phyloP scores from a whole-genome alignment of 2,113 vertebrate species.

The Nicator chloris region DNA sequence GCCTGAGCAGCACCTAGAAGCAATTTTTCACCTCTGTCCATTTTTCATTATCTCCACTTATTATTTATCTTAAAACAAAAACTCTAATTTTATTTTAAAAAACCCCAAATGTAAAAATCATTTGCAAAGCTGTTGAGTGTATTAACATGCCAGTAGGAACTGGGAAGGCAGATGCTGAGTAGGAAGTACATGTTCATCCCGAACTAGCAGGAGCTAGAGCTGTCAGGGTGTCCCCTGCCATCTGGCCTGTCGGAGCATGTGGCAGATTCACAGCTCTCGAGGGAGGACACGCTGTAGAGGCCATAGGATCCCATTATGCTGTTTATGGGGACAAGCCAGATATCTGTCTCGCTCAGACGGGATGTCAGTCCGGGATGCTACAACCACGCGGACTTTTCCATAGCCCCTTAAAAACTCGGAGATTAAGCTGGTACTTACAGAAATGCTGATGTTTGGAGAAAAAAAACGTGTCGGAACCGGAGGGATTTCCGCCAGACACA shows the following conservation, averaged over 20 bases:
- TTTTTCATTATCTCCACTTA: neutral
- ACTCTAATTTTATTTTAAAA: neutral
- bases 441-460: neutral
- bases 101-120: neutral
- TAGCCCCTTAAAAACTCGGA: neutral
- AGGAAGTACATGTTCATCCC: neutral
- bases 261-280: neutral
- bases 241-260: neutral
- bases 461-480: rapidly evolving
- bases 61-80: neutral
- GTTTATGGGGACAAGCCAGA: neutral
- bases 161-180: neutral
- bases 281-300: neutral
- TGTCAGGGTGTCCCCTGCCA: constrained; percentile 21
- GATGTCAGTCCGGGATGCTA: neutral
- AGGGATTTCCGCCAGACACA: neutral
- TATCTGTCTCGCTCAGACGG: neutral
- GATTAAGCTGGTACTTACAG: neutral
- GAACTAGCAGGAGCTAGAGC: neutral
- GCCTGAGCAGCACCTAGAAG: neutral
- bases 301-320: neutral
- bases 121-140: neutral
- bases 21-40: neutral
- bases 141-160: neutral
- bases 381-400: neutral